Evolutionary conservation across 2,113 vertebrate species (phyloP).

Genomic region (Macrotis lagotis): DNA sequence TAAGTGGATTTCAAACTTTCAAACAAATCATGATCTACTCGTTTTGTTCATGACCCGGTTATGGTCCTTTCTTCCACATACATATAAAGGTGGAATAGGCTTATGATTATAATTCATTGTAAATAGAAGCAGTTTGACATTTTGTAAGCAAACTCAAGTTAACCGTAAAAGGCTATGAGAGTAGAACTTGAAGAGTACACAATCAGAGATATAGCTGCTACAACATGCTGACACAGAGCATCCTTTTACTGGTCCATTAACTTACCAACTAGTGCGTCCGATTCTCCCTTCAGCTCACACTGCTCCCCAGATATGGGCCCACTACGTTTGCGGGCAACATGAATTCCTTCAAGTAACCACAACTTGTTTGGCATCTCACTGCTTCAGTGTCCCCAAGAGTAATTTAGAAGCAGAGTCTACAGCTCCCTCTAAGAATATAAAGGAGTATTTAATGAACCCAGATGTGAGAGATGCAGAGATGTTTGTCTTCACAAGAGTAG

Average conservation of each 20-base stretch:
- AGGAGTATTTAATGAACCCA: neutral
- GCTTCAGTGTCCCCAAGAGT: constrained; percentile 15
- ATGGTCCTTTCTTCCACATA: constrained; percentile 28
- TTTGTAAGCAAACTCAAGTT: constrained; percentile 39
- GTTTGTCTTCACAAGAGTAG: neutral
- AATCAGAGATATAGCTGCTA: constrained; percentile 25
- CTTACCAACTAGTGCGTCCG: neutral
- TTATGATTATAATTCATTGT: constrained; percentile 27
- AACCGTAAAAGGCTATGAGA: constrained; percentile 22
- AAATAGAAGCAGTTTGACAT: constrained; percentile 30
- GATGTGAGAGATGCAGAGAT: neutral
- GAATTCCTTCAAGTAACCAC: constrained; percentile 24
- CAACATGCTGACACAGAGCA: constrained; percentile 16
- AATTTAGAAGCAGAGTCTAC: neutral
- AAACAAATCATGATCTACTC: constrained; percentile 63
- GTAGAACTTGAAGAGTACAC: constrained; percentile 13
- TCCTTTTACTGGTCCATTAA: constrained; percentile 35
- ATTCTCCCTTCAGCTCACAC: constrained; percentile 10
- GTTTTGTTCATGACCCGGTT: constrained; percentile 48
- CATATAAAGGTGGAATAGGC: constrained; percentile 35
- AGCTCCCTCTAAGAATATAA: constrained; percentile 24
- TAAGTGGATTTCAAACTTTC: constrained; percentile 75
- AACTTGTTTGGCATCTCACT: constrained; percentile 19
- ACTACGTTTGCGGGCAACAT: neutral
- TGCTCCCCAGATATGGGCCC: constrained; percentile 37